Base-by-base conservation (phyloP, 2,888 invertebrate genomes). In the Neuroscelio doddi region DNA sequence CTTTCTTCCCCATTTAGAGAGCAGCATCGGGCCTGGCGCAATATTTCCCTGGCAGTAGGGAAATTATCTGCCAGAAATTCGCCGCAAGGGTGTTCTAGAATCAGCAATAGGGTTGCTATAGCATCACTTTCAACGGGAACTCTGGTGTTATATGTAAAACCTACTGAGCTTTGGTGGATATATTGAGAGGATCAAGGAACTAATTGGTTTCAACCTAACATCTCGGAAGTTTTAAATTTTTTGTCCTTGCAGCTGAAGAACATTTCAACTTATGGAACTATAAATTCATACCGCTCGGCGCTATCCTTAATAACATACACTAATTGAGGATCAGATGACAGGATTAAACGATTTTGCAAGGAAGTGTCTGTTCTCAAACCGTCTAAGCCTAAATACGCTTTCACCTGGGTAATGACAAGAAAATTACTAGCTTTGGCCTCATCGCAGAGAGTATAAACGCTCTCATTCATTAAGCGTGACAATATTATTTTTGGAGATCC, bases 31-130 rank as follows among this genome's bases (percentile, higher is more conserved):
- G 24, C 61, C 26, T 45, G 55, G 50, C 27, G 36, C 15, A 64
- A 65, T 7, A 69, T 78, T 75, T 68, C 74, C 72, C 74, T 79
- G 73, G 72, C 71, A 49, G 77, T 67, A 67, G 74, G 74, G 47
- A 50, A 38, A 24, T 71, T 75, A 67, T 78, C 74, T 15, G 66
- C 45, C 10, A 21, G 12, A 75, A 71, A 3, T 76, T 15, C 26
- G 17, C 30, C 17, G 44, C 45, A 55, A 68, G 46, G 51, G 57
- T 32, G 58, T 49, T 26, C 71, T 72, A 17, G 36, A 45, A 51
- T 30, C 53, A 39, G n/a, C 46, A 38, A 24, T 24, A 10, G 36
- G 34, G 36, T 53, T 4, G 14, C 47, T 9, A 1, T 62, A 0
- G 38, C 55, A 0, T 62, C 62, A 1, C 7, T 63, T 0, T 29